Evolutionary conservation across 2,113 vertebrate genomes (phyloP), one percentile per base, ranked within the genome.

Genomic region (Triplophysa dalaica): DNA sequence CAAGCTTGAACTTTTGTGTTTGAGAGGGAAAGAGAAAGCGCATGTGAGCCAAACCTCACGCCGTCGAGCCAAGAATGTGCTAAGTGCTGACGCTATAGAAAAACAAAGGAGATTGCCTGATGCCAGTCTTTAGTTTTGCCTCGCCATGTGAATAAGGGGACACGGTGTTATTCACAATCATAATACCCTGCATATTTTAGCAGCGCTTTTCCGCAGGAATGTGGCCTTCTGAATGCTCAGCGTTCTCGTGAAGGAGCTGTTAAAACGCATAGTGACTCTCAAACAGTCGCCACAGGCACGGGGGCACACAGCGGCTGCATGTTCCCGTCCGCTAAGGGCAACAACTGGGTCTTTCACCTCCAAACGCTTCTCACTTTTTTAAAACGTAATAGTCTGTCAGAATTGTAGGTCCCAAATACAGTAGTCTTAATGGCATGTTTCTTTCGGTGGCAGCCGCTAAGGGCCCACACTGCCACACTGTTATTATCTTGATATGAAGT

Each of bases 401-500:
- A 81, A 61, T 83, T 60, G 13, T 64, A 77, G 72, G 64, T 78
- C 78, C 70, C 41, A 52, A 56, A 70, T 81, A 85, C 77, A 67
- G 22, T n/a, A 65, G 77, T 62, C 78, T 67, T 85, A 86, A 86
- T 86, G 82, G 84, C 81, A 41, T 76, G 70, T 77, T 79, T 78
- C 66, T 82, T 50, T 82, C 78, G 65, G 72, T 76, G 29, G 69
- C 77, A 77, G 64, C 74, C 81, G 74, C 70, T 79, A 85, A 85
- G 81, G 79, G 63, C 76, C 77, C 24, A 14, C 45, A 43, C 85
- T 84, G 84, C 81, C 85, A 85, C 70, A 63, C 78, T 62, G 79
- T 86, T 85, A 86, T 87, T 84, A 87, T 85, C 82, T 79, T 81
- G 77, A 85, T 78, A 82, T 83, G 81, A 87, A 78, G 79, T 87